Evolutionary conservation across 2,888 invertebrate genomes (phyloP).

Genomic region (Latheticus oryzae): DNA sequence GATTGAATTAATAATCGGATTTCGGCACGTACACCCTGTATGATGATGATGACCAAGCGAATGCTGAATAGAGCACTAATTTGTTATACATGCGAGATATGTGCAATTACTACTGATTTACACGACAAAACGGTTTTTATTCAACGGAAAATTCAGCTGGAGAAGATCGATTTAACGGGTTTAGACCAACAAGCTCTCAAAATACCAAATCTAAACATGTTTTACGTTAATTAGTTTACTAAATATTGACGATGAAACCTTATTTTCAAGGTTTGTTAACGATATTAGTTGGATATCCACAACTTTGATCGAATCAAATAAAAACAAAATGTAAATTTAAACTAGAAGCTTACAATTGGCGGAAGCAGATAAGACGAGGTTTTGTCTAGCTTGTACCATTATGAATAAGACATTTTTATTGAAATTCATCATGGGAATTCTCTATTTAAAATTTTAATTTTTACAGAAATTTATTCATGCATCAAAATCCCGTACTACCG

Average conservation of each 20-base stretch:
- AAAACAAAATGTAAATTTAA: constrained; percentile 11
- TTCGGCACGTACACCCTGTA: constrained; percentile 14
- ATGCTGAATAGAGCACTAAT: constrained; percentile 26
- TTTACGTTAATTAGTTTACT: constrained; percentile 11
- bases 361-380: constrained; percentile 17
- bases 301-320: constrained; percentile 1
- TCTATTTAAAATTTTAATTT: background rate
- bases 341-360: constrained; percentile 11
- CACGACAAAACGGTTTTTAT: constrained; percentile 24
- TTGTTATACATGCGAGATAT: constrained; percentile 28
- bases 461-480: background rate
- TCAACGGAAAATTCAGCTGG: too few species aligned
- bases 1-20: constrained; percentile 35
- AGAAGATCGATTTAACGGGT: constrained; percentile 7
- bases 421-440: background rate
- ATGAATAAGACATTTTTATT: constrained; percentile 8
- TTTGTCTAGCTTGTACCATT: too few species aligned
- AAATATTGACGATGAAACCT: constrained; percentile 18
- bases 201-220: constrained; percentile 1
- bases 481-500: too few species aligned
- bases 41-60: constrained; percentile 7
- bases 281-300: background rate
- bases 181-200: constrained; percentile 9
- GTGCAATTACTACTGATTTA: constrained; percentile 30
- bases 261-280: constrained; percentile 5